phyloP scores from a whole-genome alignment of 2,113 vertebrate genomes.

The Xenopus laevis region DNA sequence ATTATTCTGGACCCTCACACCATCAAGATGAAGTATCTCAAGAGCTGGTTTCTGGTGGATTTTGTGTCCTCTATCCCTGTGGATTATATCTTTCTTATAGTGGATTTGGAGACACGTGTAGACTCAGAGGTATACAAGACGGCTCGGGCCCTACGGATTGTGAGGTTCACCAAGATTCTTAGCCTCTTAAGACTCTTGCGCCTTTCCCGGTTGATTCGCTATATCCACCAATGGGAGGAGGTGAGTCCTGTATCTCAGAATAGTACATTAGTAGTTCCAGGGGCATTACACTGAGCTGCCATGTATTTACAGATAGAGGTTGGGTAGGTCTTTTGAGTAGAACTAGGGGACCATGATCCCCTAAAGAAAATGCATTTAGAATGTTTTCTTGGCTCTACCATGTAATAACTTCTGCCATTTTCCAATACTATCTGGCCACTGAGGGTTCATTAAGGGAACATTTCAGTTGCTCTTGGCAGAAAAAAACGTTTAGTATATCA shows the following conservation, averaged over 20 bases:
- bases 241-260: conserved; percentile 53
- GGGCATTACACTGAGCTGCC: no score
- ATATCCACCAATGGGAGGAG: conserved; percentile 99
- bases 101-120: conserved; percentile 84
- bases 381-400: no score
- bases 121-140: conserved; percentile 95
- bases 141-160: conserved; percentile 85
- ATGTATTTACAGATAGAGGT: no score
- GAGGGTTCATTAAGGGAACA: no score
- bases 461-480: no score
- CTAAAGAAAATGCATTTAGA: no score
- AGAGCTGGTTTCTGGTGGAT: conserved; percentile 95
- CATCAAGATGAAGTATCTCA: conserved; percentile 89
- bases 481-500: no score
- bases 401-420: no score
- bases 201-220: conserved; percentile 94
- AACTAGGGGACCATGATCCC: no score
- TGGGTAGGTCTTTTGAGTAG: no score
- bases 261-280: neutral
- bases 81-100: conserved; percentile 96
- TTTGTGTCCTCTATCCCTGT: conserved; percentile 96
- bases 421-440: no score
- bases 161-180: conserved; percentile 96
- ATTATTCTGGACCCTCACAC: conserved; percentile 90
- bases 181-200: conserved; percentile 89